Evolutionary conservation across 2,797 vertebrate genomes (phyloP), one percentile per base, ranked within the genome.

Genomic region (Gouania willdenowi): DNA sequence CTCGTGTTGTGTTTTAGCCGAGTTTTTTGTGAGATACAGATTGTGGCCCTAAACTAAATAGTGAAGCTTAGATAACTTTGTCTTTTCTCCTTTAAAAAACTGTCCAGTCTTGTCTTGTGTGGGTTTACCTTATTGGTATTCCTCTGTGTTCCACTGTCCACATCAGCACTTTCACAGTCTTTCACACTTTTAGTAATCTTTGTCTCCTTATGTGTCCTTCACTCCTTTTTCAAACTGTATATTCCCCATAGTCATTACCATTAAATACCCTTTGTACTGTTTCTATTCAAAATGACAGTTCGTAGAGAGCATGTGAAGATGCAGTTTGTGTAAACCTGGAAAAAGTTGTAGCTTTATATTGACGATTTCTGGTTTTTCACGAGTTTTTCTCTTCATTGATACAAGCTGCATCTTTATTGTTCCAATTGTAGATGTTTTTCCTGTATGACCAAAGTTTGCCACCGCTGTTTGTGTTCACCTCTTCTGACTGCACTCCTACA

Each of bases 401-500:
- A 57, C 72, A 63, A 67, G 68, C 79, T 82, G 69, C 71, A 47
- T 79, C 56, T 71, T 75, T 52, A 15, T 31, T 50, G 44, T 48
- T 43, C 33, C 29, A 27, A 41, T 17, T 61, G 25, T 27, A 68
- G 47, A 18, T 17, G 19, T 32, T 27, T 60, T 62, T 41, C 50
- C 76, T 59, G 26, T 71, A 41, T 49, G 64, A 50, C 70, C 75
- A 60, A 25, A 46, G 12, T 45, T 16, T 42, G 31, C 70, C 54
- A 76, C 10, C 39, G 26, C 62, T 69, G 21, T 76, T 10, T 70
- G 37, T 67, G 62, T 59, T 78, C 57, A 76, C 53, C 44, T 83
- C 54, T 81, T 27, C 67, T 64, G 62, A 70, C 79, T 79, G 70
- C 69, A 21, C 32, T 65, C 50, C 71, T 70, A 79, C 85, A 99